Base-by-base conservation (phyloP, 2,113 vertebrate genomes). In the Entomyzon cyanotis region DNA sequence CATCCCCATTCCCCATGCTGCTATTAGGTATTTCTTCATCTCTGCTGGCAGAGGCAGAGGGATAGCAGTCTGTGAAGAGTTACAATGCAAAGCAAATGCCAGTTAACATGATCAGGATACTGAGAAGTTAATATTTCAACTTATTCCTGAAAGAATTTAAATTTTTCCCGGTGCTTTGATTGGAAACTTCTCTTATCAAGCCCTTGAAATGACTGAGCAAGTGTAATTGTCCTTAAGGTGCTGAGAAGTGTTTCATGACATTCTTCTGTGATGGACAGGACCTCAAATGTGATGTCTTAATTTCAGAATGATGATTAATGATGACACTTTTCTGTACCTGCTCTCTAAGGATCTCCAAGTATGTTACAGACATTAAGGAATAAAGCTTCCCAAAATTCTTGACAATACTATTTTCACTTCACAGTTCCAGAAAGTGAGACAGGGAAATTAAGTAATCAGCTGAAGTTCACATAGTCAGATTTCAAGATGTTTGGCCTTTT, bases 151-250 rank as follows among this genome's bases (percentile, higher is more conserved):
- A 91, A 77, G 23, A 90, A 73, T 50, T 88, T 78, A 55, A 35
- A 9, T 67, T 64, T 94, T 92, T 96, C 70, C 91, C 31, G 87
- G 87, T 94, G 25, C 42, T 91, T 50, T 62, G 63, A 46, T 70
- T 84, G 82, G 33, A 95, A 91, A 64, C 39, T 56, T 89, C 62
- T 90, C 70, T 85, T 85, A 67, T 89, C 77, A 95, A 73, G 62
- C 31, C 64, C 49, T 85, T 78, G 77, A 96, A 90, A 74, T 92
- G 30, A 67, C 53, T 67, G 74, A 87, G 37, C 9, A 23, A 53
- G 19, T 44, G 30, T 75, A 46, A 70, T 67, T 70, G 44, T 81
- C 83, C 53, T 70, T 87, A 78, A 90, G 76, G 68, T 6, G 2
- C 1, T 14, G 14, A 58, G 19, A 77, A 81, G 79, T 39, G 73